Conservation (phyloP, 2,888 invertebrate species). For the Incurvaria masculella region DNA sequence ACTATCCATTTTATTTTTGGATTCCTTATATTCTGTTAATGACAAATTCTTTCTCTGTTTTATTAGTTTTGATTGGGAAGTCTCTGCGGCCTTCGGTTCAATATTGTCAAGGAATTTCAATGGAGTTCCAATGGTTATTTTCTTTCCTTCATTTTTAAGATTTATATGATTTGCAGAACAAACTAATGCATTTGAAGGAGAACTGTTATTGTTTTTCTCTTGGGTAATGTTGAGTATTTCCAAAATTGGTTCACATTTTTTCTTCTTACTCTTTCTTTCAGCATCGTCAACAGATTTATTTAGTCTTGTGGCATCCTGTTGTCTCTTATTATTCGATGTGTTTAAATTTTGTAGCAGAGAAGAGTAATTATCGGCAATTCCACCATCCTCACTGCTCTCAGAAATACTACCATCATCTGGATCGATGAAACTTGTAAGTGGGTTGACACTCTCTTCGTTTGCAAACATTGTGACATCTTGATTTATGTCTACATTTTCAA, state of each 20-base stretch:
- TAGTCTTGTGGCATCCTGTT: slow-evolving; percentile 22
- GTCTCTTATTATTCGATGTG: slow-evolving; percentile 22
- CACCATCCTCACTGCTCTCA: slow-evolving; percentile 28
- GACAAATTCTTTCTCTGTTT: too few relatives aligned
- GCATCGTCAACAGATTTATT: neutral
- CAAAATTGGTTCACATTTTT: slow-evolving; percentile 26
- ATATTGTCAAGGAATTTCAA: too few relatives aligned
- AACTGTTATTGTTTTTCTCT: slow-evolving; percentile 25
- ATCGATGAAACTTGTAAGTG: slow-evolving; percentile 26
- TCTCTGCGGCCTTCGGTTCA: too few relatives aligned
- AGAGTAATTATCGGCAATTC: slow-evolving; percentile 38
- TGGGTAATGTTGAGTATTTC: slow-evolving; percentile 40
- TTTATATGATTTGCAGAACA: too few relatives aligned
- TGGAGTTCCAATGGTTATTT: too few relatives aligned
- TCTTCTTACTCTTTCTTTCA: slow-evolving; percentile 11
- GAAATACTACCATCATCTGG: slow-evolving; percentile 20
- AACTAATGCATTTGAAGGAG: too few relatives aligned
- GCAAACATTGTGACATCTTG: slow-evolving; percentile 26
- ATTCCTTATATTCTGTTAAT: too few relatives aligned
- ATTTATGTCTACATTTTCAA: slow-evolving; percentile 29
- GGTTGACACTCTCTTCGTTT: slow-evolving; percentile 29
- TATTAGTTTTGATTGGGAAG: too few relatives aligned
- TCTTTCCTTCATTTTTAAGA: too few relatives aligned
- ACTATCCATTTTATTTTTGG: neutral
- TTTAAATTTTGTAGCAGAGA: slow-evolving; percentile 33